phyloP scores from a whole-genome alignment of 2,113 vertebrate species.

The Centropus unirufus region DNA sequence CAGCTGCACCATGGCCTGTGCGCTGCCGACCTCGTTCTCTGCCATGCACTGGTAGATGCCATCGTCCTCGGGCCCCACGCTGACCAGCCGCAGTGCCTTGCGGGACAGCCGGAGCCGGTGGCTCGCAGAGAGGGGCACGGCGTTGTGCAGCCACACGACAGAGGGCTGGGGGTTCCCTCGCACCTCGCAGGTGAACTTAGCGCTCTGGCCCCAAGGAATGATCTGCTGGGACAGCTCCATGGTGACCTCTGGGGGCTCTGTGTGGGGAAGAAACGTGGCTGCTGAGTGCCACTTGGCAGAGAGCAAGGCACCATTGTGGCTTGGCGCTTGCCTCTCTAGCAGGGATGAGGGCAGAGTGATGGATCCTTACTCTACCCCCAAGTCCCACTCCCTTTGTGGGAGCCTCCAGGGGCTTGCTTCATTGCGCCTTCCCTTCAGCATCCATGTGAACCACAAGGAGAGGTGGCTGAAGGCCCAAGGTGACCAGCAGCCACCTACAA shows the following conservation, averaged over 20 bases:
- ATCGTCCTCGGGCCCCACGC: constrained; percentile 88
- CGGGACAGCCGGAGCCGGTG: constrained; percentile 82
- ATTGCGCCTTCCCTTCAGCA: background rate
- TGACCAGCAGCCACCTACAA: background rate
- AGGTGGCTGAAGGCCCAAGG: background rate
- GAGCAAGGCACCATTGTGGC: accelerated
- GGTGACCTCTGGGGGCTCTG: constrained; percentile 93
- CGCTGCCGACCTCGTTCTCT: constrained; percentile 92
- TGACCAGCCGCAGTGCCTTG: constrained; percentile 78
- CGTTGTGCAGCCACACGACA: constrained; percentile 91
- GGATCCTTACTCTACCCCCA: background rate
- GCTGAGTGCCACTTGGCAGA: background rate
- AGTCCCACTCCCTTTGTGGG: background rate
- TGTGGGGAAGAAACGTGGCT: background rate
- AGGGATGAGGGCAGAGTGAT: background rate
- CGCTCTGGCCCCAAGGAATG: constrained; percentile 85
- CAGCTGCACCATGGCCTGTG: constrained; percentile 89
- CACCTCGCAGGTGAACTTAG: constrained; percentile 89
- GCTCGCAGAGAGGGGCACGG: constrained; percentile 80
- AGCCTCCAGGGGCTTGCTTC: background rate
- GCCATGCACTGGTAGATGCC: constrained; percentile 98
- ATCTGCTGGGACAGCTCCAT: constrained; percentile 90
- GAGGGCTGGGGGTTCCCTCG: constrained; percentile 90
- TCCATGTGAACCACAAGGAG: accelerated
- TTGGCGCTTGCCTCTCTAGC: background rate